These are phyloP conservation scores for Netelia melanura DNA, from an alignment of 2,888 invertebrate species.

Conservation along the genomic window DNA sequence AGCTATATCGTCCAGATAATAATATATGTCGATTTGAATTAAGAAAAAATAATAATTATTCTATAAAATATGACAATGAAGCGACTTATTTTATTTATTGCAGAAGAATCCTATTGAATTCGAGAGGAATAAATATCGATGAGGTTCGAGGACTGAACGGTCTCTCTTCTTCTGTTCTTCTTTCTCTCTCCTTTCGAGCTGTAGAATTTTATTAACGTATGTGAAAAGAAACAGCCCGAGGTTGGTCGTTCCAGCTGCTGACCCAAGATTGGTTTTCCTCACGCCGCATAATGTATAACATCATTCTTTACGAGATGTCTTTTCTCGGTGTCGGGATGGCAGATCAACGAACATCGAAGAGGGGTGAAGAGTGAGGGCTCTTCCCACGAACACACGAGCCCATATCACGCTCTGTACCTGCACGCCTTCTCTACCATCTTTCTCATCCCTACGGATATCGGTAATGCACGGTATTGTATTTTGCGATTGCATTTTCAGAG, in stretches of 20 bases:
- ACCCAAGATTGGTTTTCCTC: slow-evolving; percentile 70
- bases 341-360: slow-evolving; percentile 50
- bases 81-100: neutral
- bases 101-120: neutral
- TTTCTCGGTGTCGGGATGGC: slow-evolving; percentile 64
- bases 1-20: neutral
- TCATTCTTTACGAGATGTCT: slow-evolving; percentile 83
- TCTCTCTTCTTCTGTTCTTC: neutral
- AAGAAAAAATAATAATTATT: neutral
- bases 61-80: neutral
- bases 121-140: neutral
- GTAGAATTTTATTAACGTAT: slow-evolving; percentile 81
- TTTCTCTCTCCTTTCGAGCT: slow-evolving; percentile 71
- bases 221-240: slow-evolving; percentile 54
- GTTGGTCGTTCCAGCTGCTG: slow-evolving; percentile 69
- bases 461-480: slow-evolving; percentile 83
- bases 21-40: neutral
- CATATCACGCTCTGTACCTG: slow-evolving; percentile 18
- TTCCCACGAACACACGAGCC: slow-evolving; percentile 31
- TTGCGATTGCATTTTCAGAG: slow-evolving; percentile 84
- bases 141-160: neutral
- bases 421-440: slow-evolving; percentile 1
- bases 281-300: slow-evolving; percentile 82
- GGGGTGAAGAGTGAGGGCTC: slow-evolving; percentile 49
- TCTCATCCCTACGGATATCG: slow-evolving; percentile 74